phyloP scores from a whole-genome alignment of 1,140 invertebrate species.

The Eumaeus atala region DNA sequence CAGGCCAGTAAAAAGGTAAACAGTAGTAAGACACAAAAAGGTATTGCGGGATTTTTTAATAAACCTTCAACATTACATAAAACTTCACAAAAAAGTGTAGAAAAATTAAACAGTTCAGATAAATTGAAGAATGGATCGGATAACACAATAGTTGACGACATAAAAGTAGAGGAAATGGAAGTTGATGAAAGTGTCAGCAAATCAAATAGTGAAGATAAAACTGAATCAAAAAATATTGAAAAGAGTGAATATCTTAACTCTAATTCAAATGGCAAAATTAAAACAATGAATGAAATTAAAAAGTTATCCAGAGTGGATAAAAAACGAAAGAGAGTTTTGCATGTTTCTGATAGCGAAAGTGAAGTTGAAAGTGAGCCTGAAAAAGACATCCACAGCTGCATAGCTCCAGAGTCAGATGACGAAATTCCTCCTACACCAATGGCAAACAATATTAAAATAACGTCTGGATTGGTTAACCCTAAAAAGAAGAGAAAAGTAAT shows the following conservation, averaged over 20 bases:
- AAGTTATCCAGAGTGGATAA: slow-evolving; percentile 56
- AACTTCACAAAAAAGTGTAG: slow-evolving; percentile 3
- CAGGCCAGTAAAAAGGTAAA: slow-evolving; percentile 21
- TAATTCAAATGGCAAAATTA: slow-evolving; percentile 30
- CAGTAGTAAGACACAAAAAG: slow-evolving; percentile 39
- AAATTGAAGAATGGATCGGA: slow-evolving; percentile 16
- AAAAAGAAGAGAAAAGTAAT: slow-evolving; percentile 62
- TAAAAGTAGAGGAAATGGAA: slow-evolving; percentile 20
- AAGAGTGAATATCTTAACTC: slow-evolving; percentile 16
- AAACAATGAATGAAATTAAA: slow-evolving; percentile 38
- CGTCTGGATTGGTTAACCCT: slow-evolving; percentile 57
- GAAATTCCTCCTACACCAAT: slow-evolving; percentile 65
- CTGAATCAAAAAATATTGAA: slow-evolving; percentile 13
- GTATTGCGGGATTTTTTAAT: slow-evolving; percentile 54
- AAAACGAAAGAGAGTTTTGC: slow-evolving; percentile 58
- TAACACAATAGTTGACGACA: slow-evolving; percentile 21
- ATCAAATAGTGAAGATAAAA: slow-evolving; percentile 20
- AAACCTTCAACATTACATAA: slow-evolving; percentile 28
- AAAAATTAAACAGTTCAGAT: slow-evolving; percentile 27
- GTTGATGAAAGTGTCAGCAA: slow-evolving; percentile 15
- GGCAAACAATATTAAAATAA: slow-evolving; percentile 51
- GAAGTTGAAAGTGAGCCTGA: slow-evolving; percentile 57
- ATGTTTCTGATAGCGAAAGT: slow-evolving; percentile 64
- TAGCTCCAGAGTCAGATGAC: slow-evolving; percentile 51
- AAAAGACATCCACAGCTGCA: slow-evolving; percentile 28